Evolutionary conservation across 2,797 vertebrate species (phyloP), one percentile per base, ranked within the genome.

Genomic region (Okamejei kenojei): DNA sequence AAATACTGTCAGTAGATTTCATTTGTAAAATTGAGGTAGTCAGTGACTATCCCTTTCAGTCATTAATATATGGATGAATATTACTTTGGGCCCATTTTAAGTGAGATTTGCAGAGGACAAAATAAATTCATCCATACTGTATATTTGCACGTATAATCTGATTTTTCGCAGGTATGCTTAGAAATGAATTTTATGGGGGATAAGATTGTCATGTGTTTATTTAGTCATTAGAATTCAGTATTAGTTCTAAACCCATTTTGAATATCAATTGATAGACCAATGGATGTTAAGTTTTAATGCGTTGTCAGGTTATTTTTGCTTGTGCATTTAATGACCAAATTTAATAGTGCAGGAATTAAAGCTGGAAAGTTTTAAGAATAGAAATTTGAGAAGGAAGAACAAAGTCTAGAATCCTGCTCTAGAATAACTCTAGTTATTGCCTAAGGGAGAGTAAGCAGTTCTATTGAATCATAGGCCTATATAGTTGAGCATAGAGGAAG

Each of bases 11-110:
- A 74, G 11, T 91, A 74, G 32, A 21, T 74, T 91, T 32, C 45
- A 21, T 74, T 91, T 74, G 68, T 91, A 45, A 74, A 74, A 91
- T 74, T 71, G 90, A 91, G 71, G 38, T 23, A 74, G 35, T 91
- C 90, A 91, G 71, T 35, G 73, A 45, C 26, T 74, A 45, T 26
- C 90, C 35, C 71, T 45, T 91, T 21, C 90, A 23, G 32, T 21
- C 35, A 45, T 74, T 73, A 71, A 71, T 73, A 73, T 74, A 38
- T 91, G 35, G 68, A 91, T 91, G 68, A 68, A 91, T 74, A 23
- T 74, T 91, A 54, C 35, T 29, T 91, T 91, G 10, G 90, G 90
- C 90, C 90, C 90, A 91, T 74, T 91, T 45, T 91, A 91, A 91
- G 68, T 74, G 73, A 74, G 71, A 91, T 38, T 65, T 38, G 17